Evolutionary conservation across 2,113 vertebrate genomes (phyloP).

Genomic region (Trogon surrucura): DNA sequence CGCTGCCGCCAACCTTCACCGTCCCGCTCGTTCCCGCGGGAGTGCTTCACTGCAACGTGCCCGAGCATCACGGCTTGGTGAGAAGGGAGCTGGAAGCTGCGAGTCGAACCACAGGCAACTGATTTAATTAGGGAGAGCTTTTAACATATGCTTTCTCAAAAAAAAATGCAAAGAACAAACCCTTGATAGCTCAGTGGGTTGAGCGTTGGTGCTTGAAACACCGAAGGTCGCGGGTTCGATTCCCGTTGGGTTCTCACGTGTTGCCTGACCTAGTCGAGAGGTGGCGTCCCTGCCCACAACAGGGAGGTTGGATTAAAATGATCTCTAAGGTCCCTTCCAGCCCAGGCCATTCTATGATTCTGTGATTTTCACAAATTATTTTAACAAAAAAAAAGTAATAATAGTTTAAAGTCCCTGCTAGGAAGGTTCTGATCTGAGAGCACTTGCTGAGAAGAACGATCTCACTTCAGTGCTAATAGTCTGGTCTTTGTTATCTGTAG

Average conservation of each 20-base stretch:
- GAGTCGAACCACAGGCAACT: background rate
- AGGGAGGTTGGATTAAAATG: no score
- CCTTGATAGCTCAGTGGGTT: no score
- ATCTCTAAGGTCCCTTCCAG: no score
- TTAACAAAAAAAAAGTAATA: no score
- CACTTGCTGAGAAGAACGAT: background rate
- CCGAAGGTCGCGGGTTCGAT: no score
- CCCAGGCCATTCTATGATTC: no score
- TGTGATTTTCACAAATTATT: no score
- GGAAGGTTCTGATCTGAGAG: background rate
- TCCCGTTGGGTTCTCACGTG: no score
- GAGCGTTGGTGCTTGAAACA: no score
- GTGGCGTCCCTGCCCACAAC: no score
- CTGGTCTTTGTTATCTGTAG: background rate
- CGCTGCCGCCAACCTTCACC: slow-evolving; percentile 70
- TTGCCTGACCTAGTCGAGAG: no score
- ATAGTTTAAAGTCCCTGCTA: no score
- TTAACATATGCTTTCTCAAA: background rate
- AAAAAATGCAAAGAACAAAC: background rate
- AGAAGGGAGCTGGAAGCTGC: slow-evolving; percentile 19
- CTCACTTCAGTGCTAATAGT: background rate
- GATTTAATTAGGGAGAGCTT: background rate
- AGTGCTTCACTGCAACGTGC: slow-evolving; percentile 83
- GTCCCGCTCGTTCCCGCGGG: slow-evolving; percentile 77
- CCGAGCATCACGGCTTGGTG: slow-evolving; percentile 82